Conservation (phyloP, 2,888 invertebrate genomes). For the Frankliniella fusca region DNA sequence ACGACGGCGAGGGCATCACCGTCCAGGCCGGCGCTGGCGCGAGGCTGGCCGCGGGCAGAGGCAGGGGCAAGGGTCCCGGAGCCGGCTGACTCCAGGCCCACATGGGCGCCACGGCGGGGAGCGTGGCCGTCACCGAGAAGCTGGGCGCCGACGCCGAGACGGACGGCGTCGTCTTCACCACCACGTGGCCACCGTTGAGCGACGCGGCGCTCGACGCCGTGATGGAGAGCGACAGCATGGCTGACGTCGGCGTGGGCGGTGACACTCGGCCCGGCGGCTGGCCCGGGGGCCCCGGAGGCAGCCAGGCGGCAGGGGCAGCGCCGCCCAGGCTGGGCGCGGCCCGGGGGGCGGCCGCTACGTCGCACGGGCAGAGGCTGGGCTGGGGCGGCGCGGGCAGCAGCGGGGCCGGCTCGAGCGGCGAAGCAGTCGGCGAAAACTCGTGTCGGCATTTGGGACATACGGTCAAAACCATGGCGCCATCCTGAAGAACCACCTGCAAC, state of each 20-base stretch:
- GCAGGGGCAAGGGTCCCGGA: background rate
- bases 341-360: background rate
- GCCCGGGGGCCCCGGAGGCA: background rate
- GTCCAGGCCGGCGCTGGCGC: background rate
- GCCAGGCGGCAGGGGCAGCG: slow-evolving; percentile 19
- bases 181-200: slow-evolving; percentile 13
- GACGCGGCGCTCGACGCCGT: slow-evolving; percentile 16
- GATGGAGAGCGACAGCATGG: slow-evolving; percentile 25
- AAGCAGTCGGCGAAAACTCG: slow-evolving; percentile 51
- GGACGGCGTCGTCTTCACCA: slow-evolving; percentile 10
- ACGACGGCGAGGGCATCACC: slow-evolving; percentile 39
- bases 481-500: slow-evolving; percentile 21
- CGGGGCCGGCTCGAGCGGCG: slow-evolving; percentile 20
- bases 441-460: slow-evolving; percentile 68
- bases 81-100: background rate
- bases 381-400: too few species aligned
- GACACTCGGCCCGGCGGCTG: background rate
- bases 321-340: background rate
- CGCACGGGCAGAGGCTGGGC: slow-evolving; percentile 2
- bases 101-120: background rate
- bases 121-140: slow-evolving; percentile 11
- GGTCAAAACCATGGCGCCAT: slow-evolving; percentile 47
- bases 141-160: background rate
- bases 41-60: background rate
- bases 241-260: slow-evolving; percentile 35